A percentile compares a stretch with the other conserved stretches of the same genome.
These are phyloP conservation scores for Dolichomitus sp. DNA, from an alignment of 2,888 invertebrate genomes.

Conservation along the genomic window DNA sequence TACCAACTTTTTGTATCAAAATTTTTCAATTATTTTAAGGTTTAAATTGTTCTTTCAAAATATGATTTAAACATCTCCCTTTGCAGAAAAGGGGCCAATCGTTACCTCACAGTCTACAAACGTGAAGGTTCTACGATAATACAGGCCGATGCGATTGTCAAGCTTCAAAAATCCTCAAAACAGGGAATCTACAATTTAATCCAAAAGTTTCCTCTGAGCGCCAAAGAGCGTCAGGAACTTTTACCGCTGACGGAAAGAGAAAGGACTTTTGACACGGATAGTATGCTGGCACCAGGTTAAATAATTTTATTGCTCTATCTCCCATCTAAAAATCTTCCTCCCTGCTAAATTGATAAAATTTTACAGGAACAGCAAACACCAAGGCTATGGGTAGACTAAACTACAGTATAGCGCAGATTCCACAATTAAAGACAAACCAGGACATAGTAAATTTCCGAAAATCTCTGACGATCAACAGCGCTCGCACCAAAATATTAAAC, in stretches of 20 bases:
- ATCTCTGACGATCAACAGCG: slow-evolving; percentile 90
- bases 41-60: neutral
- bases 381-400: slow-evolving; percentile 90
- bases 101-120: slow-evolving; percentile 91
- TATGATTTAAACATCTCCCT: neutral
- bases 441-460: slow-evolving; percentile 89
- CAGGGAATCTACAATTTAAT: slow-evolving; percentile 89
- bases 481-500: slow-evolving; percentile 90
- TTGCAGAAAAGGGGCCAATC: slow-evolving; percentile 89
- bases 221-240: slow-evolving; percentile 91
- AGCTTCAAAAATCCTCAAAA: slow-evolving; percentile 89
- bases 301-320: neutral
- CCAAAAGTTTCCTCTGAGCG: slow-evolving; percentile 90
- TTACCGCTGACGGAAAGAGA: slow-evolving; percentile 90
- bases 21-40: neutral
- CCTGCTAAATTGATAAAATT: neutral
- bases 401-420: slow-evolving; percentile 90
- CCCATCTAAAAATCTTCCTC: neutral
- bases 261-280: slow-evolving; percentile 86
- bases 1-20: no score
- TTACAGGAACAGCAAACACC: slow-evolving; percentile 85
- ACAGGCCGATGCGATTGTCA: slow-evolving; percentile 90
- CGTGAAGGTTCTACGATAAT: slow-evolving; percentile 90
- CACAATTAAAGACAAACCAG: slow-evolving; percentile 87
- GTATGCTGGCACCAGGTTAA: slow-evolving; percentile 67